Evolutionary conservation across 2,888 invertebrate species (phyloP), one percentile per base, ranked within the genome.

Genomic region (Xestobium rufovillosum): DNA sequence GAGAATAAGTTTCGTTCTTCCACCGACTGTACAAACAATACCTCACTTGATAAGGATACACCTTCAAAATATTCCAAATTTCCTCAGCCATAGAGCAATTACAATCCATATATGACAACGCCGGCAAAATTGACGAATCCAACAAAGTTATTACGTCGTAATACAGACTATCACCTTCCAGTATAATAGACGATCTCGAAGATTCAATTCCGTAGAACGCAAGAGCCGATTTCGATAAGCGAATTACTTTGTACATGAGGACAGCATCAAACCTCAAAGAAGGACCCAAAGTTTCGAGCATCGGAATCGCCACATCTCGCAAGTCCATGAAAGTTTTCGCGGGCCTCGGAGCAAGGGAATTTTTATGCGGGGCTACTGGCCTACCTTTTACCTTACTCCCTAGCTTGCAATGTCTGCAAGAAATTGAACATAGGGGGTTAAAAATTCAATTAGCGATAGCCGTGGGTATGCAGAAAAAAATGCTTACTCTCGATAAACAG

Each of bases 81-180:
- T 97, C 95, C 64, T 98, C 96, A 3, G 95, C 87, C 64, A 97
- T 80, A 50, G 92, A 90, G 60, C 94, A 95, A 66, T 97, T 97
- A 52, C 87, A 86, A 48, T 92, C 90, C 71, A 95, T 76, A 51
- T 92, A 80, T 0, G 92, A 88, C 13, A 98, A 70, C 1, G 92
- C 79, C 0, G 98, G 97, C 42, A 99, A 66, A 42, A 99, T 75
- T 1, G 87, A 83, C 28, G 87, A 80, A 60, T 97, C 96, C 38
- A 95, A 67, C 30, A 94, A 72, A 3, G 85, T 86, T 36, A 94
- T 66, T 26, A 92, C 80, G 45, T 91, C 89, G 55, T 83, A 80
- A 60, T 90, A 86, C 26, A 90, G 66, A 6, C 71, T 72, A 51
- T 79, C 76, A 26, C 63, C 67, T 33, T 63, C 52, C 4, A 51